phyloP scores from a whole-genome alignment of 2,113 vertebrate genomes.

The Carassius gibelio region DNA sequence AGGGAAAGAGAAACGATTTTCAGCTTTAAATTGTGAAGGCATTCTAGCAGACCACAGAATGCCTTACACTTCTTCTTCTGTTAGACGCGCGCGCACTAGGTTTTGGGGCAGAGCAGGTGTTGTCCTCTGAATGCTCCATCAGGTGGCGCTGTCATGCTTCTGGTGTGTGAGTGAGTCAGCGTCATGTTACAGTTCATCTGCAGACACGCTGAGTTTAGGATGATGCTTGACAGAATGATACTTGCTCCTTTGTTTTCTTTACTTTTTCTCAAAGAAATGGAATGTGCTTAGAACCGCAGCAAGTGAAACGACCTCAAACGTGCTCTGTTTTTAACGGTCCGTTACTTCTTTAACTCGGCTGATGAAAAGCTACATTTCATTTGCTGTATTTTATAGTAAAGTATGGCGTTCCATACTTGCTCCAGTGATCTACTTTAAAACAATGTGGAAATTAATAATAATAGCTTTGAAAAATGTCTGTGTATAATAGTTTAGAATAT shows the following conservation, averaged over 20 bases:
- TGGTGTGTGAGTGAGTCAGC: not conserved
- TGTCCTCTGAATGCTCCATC: slow-evolving; percentile 55
- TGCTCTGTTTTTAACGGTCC: not conserved
- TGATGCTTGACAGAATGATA: not conserved
- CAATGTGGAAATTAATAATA: too few relatives aligned
- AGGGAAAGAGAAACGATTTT: too few relatives aligned
- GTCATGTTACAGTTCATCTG: not conserved
- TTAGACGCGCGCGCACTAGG: not conserved
- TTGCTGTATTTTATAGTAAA: too few relatives aligned
- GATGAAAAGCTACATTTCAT: too few relatives aligned
- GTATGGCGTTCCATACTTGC: too few relatives aligned
- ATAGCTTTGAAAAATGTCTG: too few relatives aligned
- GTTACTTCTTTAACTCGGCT: not conserved
- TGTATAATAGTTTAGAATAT: too few relatives aligned
- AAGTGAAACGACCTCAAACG: not conserved
- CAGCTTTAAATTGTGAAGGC: too few relatives aligned
- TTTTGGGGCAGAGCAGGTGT: not conserved
- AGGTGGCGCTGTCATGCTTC: slow-evolving; percentile 65
- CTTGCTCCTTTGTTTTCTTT: too few relatives aligned
- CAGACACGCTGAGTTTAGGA: not conserved
- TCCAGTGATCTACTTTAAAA: too few relatives aligned
- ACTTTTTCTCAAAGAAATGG: not conserved
- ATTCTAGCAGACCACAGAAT: too few relatives aligned
- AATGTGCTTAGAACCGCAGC: not conserved
- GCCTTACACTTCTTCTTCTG: not conserved